Evolutionary conservation across 2,797 vertebrate genomes (phyloP).

Genomic region (Taenioides sp.): DNA sequence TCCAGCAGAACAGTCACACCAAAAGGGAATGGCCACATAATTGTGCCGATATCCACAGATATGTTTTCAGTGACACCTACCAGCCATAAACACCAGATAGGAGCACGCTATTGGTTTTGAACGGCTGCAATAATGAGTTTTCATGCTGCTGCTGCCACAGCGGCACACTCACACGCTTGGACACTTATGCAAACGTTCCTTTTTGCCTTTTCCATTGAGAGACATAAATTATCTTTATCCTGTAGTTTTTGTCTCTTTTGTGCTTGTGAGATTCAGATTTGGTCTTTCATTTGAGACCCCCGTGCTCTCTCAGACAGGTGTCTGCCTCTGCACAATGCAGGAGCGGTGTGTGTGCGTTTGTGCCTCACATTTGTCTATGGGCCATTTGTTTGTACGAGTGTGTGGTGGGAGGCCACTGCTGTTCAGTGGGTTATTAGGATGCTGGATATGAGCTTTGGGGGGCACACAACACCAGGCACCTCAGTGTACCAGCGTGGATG

Average conservation of each 20-base stretch:
- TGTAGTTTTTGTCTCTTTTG: conserved; percentile 64
- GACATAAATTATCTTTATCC: conserved; percentile 79
- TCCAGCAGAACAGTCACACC: conserved; percentile 21
- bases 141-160: conserved; percentile 48
- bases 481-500: conserved; percentile 20
- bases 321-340: conserved; percentile 68
- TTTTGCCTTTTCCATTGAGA: conserved; percentile 57
- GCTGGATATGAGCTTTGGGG: conserved; percentile 72
- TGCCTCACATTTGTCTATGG: conserved; percentile 33
- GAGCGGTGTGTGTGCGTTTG: conserved; percentile 48
- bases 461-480: conserved; percentile 50
- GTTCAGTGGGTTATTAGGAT: conserved; percentile 75
- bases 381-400: conserved; percentile 62
- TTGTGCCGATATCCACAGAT: conserved; percentile 77
- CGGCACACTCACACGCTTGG: conserved; percentile 15
- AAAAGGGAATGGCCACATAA: conserved; percentile 65
- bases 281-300: conserved; percentile 75
- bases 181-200: conserved; percentile 60
- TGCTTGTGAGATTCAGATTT: conserved; percentile 69
- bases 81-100: conserved; percentile 48
- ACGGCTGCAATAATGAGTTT: conserved; percentile 74
- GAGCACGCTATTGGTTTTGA: conserved; percentile 59
- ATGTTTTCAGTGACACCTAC: conserved; percentile 58
- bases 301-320: conserved; percentile 69
- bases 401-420: conserved; percentile 59